These are phyloP conservation scores for Lepilemur ruficaudatus DNA, from an alignment of 2,797 vertebrate genomes.

Conservation along the genomic window DNA sequence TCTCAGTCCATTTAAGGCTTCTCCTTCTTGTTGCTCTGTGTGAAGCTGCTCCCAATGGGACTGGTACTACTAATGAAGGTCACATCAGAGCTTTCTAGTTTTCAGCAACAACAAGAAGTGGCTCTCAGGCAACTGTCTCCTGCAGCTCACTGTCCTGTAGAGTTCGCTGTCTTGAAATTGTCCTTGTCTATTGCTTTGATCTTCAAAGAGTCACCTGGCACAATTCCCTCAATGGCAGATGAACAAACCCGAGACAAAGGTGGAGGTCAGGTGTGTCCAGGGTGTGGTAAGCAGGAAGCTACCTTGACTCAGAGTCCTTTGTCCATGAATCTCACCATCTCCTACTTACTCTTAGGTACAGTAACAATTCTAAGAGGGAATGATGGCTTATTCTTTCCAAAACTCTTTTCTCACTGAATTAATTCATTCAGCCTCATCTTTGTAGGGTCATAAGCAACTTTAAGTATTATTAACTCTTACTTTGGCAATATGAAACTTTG, in stretches of 20 bases:
- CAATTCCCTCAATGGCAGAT: neutral
- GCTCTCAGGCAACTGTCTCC: neutral
- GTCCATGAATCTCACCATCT: neutral
- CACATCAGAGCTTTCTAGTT: neutral
- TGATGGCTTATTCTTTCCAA: neutral
- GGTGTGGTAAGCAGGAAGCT: neutral
- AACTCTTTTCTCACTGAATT: conserved; percentile 7
- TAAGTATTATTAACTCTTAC: conserved; percentile 25
- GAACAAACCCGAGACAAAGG: neutral
- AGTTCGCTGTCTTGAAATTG: neutral
- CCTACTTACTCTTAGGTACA: neutral
- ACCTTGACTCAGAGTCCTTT: neutral
- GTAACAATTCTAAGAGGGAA: neutral
- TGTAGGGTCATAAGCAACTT: conserved; percentile 10
- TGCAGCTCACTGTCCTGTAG: neutral
- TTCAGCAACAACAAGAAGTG: neutral
- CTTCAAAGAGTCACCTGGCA: neutral
- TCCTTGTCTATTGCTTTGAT: neutral
- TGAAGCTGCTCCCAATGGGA: neutral
- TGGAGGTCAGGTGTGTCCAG: neutral
- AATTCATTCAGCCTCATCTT: conserved; percentile 22
- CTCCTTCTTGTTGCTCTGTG: neutral
- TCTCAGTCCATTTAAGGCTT: neutral
- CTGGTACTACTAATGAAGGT: neutral
- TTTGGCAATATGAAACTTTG: neutral